Percentiles rank a stretch among this genome's conserved stretches.
Evolutionary conservation across 2,888 invertebrate genomes (phyloP).

Genomic region (Vesta saturnalis): DNA sequence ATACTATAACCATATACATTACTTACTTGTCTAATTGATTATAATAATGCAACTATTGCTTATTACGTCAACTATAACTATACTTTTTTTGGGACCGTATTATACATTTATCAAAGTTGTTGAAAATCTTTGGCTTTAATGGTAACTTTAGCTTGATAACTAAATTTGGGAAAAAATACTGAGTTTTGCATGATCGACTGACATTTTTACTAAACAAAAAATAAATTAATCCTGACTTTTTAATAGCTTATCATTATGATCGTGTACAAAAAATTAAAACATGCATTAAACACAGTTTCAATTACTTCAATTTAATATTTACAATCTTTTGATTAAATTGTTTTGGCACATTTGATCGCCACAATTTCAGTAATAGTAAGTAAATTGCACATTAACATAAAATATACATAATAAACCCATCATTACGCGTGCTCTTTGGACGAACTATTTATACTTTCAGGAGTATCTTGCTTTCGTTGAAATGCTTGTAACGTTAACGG

Average conservation of each 20-base stretch:
- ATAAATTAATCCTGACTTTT: no score
- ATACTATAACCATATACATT: constrained; percentile 31
- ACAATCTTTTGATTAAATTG: no score
- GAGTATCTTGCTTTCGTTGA: constrained; percentile 55
- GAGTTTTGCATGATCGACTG: no score
- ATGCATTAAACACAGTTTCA: no score
- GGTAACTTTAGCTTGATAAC: not conserved
- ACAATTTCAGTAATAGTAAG: constrained; percentile 8
- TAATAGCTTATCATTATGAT: no score
- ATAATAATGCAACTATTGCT: constrained; percentile 32
- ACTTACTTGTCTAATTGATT: constrained; percentile 24
- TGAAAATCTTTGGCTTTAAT: not conserved
- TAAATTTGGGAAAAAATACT: no score
- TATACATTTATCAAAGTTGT: not conserved
- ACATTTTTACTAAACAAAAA: no score
- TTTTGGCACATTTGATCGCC: no score
- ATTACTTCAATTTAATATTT: no score
- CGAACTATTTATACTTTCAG: constrained; percentile 44
- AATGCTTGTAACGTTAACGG: constrained; percentile 60
- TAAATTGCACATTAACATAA: constrained; percentile 10
- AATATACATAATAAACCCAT: constrained; percentile 7
- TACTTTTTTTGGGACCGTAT: not conserved
- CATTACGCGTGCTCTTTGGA: constrained; percentile 41
- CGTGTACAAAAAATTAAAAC: no score
- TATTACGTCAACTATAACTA: constrained; percentile 19